Conservation (phyloP, 2,113 vertebrate genomes). For the Motacilla alba region DNA sequence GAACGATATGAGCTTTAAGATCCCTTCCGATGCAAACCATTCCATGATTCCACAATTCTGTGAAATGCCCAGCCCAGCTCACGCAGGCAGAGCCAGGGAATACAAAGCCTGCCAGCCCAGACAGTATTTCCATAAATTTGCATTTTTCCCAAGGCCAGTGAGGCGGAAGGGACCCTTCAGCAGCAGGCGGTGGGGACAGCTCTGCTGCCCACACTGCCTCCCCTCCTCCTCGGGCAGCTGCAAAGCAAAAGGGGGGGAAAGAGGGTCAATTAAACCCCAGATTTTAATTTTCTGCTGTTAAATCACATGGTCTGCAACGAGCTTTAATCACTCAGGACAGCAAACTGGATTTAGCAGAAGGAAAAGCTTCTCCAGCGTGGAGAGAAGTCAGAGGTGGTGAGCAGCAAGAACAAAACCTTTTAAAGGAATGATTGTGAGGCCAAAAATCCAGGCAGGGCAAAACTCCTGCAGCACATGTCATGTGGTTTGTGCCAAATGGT, state of each 20-base stretch:
- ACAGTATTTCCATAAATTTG: neutral
- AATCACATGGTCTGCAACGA: neutral
- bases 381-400: neutral
- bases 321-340: neutral
- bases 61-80: neutral
- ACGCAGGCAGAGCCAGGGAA: neutral
- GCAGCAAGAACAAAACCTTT: neutral
- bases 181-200: neutral
- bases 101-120: neutral
- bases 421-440: neutral
- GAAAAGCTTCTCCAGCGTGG: neutral
- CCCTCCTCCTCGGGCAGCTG: neutral
- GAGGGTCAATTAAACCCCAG: neutral
- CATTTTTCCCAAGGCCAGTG: neutral
- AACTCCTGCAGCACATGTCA: neutral
- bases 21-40: neutral
- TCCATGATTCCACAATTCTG: neutral
- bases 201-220: neutral
- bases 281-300: neutral
- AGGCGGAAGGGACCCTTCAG: neutral
- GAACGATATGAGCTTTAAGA: neutral
- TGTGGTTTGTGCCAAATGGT: neutral
- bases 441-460: neutral
- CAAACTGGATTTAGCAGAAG: neutral
- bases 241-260: neutral